Conservation (phyloP, 64 coral and sea anemone species). For the Pachyseris speciosa region DNA sequence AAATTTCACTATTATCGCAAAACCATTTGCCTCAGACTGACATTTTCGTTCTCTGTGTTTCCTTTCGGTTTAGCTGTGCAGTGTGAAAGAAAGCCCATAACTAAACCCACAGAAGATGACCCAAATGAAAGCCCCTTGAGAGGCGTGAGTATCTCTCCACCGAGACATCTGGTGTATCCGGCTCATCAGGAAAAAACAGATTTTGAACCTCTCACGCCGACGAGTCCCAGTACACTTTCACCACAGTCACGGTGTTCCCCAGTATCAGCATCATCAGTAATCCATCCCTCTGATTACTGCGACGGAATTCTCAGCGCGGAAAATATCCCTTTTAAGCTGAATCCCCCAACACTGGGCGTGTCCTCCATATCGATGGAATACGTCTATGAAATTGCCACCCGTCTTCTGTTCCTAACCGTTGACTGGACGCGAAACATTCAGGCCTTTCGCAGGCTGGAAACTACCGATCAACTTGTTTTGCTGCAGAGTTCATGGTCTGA, state of each 20-base stretch:
- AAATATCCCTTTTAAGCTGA: conserved; percentile 79
- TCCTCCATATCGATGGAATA: conserved; percentile 93
- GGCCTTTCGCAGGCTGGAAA: conserved; percentile 72
- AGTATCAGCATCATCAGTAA: not conserved
- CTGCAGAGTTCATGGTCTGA: conserved; percentile 91
- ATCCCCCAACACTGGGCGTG: conserved; percentile 69
- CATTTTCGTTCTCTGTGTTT: too few species aligned
- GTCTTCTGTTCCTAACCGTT: conserved; percentile 94
- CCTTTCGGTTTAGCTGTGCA: conserved; percentile 87
- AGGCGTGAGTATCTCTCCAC: not conserved
- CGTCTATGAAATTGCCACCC: conserved; percentile 96
- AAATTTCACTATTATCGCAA: too few species aligned
- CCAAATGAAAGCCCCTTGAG: not conserved
- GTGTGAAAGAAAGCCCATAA: conserved; percentile 88
- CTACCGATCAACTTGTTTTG: conserved; percentile 82
- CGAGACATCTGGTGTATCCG: not conserved
- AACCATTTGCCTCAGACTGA: too few species aligned
- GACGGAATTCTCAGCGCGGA: conserved; percentile 55
- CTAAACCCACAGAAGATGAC: not conserved
- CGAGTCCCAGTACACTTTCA: not conserved
- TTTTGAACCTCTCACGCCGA: not conserved
- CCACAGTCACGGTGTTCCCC: not conserved
- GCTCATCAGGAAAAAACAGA: not conserved
- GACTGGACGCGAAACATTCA: conserved; percentile 90
- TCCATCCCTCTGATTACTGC: not conserved